Evolutionary conservation across 1,140 invertebrate species (phyloP), one percentile per base, ranked within the genome.

Genomic region (Coptotermes formosanus): DNA sequence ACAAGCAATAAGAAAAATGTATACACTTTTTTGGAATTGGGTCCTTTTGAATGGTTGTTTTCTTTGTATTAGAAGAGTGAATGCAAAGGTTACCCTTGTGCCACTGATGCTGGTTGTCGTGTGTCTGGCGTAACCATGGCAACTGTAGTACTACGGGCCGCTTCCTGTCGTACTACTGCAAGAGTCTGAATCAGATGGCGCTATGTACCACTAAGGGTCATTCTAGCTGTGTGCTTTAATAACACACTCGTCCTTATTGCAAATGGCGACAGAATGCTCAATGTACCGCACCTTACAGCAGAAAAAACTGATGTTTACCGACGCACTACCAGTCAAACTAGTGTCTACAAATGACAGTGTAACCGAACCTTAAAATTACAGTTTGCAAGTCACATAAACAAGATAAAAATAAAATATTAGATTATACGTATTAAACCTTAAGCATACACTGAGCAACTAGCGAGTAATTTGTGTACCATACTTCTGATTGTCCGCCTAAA

Each of bases 191-290:
- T 75, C 64, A 75, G 64, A 75, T 16, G 64, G 14, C 59, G n/a
- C 9, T 75, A 12, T 8, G n/a, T 25, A 16, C 7, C 14, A 30
- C 19, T 75, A 75, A 75, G 25, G 64, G 64, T 75, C 25, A 30
- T 7, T 75, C 11, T 16, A 55, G 25, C 64, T 75, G 64, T 30
- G n/a, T 30, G 25, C 64, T 75, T 75, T 30, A 55, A 55, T 55
- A 55, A 55, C 52, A 55, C 19, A 75, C 16, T 75, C 64, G n/a
- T n/a, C 64, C 64, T 75, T 75, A 75, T 75, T 75, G 25, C 25
- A 75, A 75, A 75, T 30, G 64, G 64, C 64, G 64, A 75, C 64
- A 75, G 64, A 75, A n/a, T 75, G n/a, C 64, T 75, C 64, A 75
- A 75, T 75, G 64, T 75, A 16, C 64, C 64, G n/a, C 64, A 75